phyloP scores from a whole-genome alignment of 2,113 vertebrate species.

The Hippoglossus stenolepis region DNA sequence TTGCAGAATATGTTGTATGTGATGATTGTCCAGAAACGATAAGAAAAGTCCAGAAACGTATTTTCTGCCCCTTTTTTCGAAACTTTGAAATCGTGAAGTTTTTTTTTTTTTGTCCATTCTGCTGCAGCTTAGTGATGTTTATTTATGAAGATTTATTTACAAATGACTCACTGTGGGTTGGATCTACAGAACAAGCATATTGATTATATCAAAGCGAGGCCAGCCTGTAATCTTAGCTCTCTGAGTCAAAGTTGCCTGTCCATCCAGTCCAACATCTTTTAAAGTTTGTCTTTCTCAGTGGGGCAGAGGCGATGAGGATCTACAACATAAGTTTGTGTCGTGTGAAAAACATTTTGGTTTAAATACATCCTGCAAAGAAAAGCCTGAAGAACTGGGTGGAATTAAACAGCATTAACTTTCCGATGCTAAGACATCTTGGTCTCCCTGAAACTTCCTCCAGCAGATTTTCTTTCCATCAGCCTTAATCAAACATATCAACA shows the following conservation, averaged over 20 bases:
- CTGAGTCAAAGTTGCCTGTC: constrained; percentile 5
- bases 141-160: constrained; percentile 29
- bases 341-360: not conserved
- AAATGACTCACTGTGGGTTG: constrained; percentile 21
- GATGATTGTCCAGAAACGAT: constrained; percentile 14
- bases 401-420: not conserved
- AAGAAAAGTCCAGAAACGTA: constrained; percentile 1
- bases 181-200: constrained; percentile 20
- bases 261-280: not conserved
- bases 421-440: not conserved
- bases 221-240: constrained; percentile 12
- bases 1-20: not conserved
- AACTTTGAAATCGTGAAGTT: constrained; percentile 20
- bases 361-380: not conserved
- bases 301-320: not conserved
- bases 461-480: not conserved
- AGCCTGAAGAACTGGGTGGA: not conserved
- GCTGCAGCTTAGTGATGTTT: constrained; percentile 17
- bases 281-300: not conserved
- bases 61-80: not conserved
- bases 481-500: not conserved
- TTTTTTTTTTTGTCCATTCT: not conserved
- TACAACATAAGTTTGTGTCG: not conserved
- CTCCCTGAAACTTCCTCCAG: not conserved
- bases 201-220: constrained; percentile 41